Base-by-base conservation (phyloP, 1,140 invertebrate species). In the Ceratina australensis region DNA sequence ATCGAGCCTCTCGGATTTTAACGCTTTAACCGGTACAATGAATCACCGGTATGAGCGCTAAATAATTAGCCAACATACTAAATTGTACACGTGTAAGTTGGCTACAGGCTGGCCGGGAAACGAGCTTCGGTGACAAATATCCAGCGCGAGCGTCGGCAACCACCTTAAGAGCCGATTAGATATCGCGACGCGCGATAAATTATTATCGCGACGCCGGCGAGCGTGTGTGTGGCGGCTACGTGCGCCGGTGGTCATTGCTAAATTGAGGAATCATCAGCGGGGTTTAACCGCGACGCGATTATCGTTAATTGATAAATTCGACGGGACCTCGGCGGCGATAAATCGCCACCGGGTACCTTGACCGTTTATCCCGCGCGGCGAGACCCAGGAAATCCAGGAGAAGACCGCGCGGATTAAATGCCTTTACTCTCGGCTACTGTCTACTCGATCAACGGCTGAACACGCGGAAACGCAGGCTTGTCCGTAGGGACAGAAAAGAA, bases 241-340 rank as follows among this genome's bases (percentile, higher is more conserved):
- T 72, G 64, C 75, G 68, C 72, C 59, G 76, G 63, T 82, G 84
- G 83, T 61, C 84, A 72, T 79, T 79, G 84, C 72, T 84, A 85
- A 84, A 85, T 85, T 85, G 84, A 85, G 82, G 84, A 85, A 85
- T 85, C 84, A 85, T 85, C 82, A 69, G 18, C 22, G 64, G 15
- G 59, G 59, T 57, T 79, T 73, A 69, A 67, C 75, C 49, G 56
- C 63, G 54, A 61, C 57, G 74, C 83, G 83, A 86, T 86, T 85
- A 85, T 85, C 83, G 80, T 73, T 86, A 86, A 86, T 86, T 86
- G 84, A 86, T 86, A 86, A 86, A 86, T 86, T 86, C 84, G 84
- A 85, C 72, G 80, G 76, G 15, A n/a, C n/a, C 28, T 59, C 26
- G 63, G 22, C 60, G 47, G 80, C 74, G 60, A 86, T 85, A 82